Percentiles rank a stretch among this genome's conserved stretches.
These are phyloP conservation scores for Anhinga rufa DNA, from an alignment of 2,113 vertebrate genomes.

Conservation along the genomic window DNA sequence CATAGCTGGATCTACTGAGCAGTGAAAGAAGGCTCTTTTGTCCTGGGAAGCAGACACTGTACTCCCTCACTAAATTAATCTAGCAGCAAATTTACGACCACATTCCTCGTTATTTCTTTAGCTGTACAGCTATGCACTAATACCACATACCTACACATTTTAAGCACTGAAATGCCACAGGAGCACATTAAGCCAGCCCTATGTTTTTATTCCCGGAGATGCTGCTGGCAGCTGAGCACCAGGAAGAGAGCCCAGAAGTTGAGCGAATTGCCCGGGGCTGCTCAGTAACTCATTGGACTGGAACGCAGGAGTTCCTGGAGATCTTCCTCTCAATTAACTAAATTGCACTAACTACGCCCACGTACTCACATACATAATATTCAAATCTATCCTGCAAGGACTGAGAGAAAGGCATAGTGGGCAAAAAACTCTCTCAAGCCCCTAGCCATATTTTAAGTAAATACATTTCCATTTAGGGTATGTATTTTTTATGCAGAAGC, in stretches of 20 bases:
- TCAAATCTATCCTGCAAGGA: neutral
- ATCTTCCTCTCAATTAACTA: neutral
- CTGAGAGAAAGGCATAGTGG: neutral
- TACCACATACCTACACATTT: neutral
- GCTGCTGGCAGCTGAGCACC: neutral
- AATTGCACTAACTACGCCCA: neutral
- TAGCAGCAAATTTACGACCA: neutral
- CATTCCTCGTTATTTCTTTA: neutral
- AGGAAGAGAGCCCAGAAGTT: neutral
- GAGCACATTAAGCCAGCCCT: neutral
- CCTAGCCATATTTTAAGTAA: neutral
- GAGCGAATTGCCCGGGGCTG: fast-evolving
- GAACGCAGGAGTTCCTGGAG: neutral
- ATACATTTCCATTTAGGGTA: neutral
- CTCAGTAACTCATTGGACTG: neutral
- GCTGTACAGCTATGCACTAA: neutral
- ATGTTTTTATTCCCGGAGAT: neutral
- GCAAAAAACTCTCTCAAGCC: neutral
- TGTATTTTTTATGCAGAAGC: neutral
- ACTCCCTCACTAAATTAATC: neutral
- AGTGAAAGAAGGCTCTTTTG: neutral
- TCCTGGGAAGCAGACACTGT: neutral
- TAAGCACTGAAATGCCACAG: neutral
- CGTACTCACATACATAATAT: neutral
- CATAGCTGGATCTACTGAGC: fast-evolving